Percentiles rank a stretch among this genome's conserved stretches.
phyloP scores from a whole-genome alignment of 2,888 invertebrate species.

The Scrobipalpa costella region DNA sequence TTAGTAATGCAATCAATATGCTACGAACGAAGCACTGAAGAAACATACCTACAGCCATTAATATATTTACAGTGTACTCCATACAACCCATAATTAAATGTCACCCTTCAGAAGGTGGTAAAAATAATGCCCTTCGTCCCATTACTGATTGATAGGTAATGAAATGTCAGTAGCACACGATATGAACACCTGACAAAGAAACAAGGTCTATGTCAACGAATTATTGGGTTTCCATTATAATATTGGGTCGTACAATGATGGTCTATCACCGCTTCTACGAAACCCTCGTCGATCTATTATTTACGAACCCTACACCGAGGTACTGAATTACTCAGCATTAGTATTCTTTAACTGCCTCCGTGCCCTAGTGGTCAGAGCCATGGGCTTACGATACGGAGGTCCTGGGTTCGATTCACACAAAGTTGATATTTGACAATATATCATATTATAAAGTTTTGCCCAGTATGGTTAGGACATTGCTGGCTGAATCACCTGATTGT shows the following conservation, averaged over 20 bases:
- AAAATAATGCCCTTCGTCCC: constrained; percentile 29
- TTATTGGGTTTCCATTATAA: constrained; percentile 33
- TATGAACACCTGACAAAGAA: constrained; percentile 38
- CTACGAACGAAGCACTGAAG: too few species aligned
- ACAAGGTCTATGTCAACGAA: constrained; percentile 30
- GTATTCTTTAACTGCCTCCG: too few species aligned
- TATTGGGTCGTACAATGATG: constrained; percentile 31
- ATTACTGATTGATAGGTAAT: constrained; percentile 36
- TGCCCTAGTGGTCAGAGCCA: too few species aligned
- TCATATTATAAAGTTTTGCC: too few species aligned
- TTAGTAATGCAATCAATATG: too few species aligned
- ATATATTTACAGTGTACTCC: constrained; percentile 22
- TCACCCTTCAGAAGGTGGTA: constrained; percentile 33
- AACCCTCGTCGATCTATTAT: constrained; percentile 36
- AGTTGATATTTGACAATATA: too few species aligned
- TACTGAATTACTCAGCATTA: constrained; percentile 38
- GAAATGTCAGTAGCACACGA: constrained; percentile 51
- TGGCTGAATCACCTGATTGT: too few species aligned
- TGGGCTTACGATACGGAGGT: too few species aligned
- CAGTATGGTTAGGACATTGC: too few species aligned
- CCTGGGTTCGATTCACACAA: too few species aligned
- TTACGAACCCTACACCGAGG: constrained; percentile 32
- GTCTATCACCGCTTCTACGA: constrained; percentile 33
- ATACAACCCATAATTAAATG: constrained; percentile 13
- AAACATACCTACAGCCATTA: background rate